A percentile compares a stretch with the other conserved stretches of the same genome.
Evolutionary conservation across 2,797 vertebrate species (phyloP).

Genomic region (Anas georgica): DNA sequence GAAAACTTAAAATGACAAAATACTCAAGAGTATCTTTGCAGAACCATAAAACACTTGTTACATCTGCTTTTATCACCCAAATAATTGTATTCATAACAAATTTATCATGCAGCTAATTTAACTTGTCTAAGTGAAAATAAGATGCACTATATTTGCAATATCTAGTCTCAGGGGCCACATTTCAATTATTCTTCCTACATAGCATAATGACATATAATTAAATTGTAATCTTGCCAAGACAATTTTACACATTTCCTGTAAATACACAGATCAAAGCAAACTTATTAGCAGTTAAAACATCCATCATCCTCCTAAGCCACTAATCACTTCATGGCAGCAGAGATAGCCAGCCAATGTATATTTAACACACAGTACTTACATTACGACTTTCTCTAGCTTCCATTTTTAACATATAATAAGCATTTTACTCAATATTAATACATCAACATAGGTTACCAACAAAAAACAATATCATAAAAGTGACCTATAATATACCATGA

Average conservation of each 20-base stretch:
- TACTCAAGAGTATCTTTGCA: conserved; percentile 33
- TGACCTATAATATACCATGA: neutral
- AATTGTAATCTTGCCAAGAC: conserved; percentile 75
- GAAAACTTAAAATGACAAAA: conserved; percentile 27
- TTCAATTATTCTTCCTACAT: conserved; percentile 82
- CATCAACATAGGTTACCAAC: neutral
- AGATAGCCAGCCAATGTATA: conserved; percentile 53
- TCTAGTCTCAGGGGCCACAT: conserved; percentile 74
- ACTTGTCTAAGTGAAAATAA: conserved; percentile 81
- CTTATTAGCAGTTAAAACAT: conserved; percentile 70
- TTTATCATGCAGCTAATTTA: conserved; percentile 82
- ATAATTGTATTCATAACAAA: conserved; percentile 83
- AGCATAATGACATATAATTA: conserved; percentile 79
- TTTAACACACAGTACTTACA: conserved; percentile 45
- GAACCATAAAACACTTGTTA: conserved; percentile 72
- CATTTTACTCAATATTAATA: conserved; percentile 13
- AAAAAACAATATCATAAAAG: neutral
- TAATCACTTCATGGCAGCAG: conserved; percentile 59
- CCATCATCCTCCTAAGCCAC: conserved; percentile 61
- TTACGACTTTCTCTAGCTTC: conserved; percentile 4
- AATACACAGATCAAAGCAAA: conserved; percentile 77
- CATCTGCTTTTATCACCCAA: conserved; percentile 75
- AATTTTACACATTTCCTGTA: conserved; percentile 78
- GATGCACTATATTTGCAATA: conserved; percentile 76
- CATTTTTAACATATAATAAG: conserved; percentile 31